These are phyloP conservation scores for Bellardia bayeri DNA, from an alignment of 2,888 invertebrate species.

Conservation along the genomic window DNA sequence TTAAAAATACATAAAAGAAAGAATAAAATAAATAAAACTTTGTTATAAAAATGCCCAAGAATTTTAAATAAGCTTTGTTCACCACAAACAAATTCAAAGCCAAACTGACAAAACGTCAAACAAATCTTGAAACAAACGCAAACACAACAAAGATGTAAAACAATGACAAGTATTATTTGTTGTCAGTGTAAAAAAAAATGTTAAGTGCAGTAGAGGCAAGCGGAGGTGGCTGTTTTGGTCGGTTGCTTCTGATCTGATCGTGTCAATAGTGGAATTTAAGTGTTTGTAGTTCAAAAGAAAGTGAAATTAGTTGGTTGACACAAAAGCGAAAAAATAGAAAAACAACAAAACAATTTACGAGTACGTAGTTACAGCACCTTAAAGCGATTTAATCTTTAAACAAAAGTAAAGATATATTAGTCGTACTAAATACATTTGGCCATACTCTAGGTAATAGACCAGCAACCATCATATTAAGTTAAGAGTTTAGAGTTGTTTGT, in stretches of 20 bases:
- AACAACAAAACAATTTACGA: neutral
- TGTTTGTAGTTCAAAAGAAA: constrained; percentile 65
- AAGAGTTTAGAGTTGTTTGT: neutral
- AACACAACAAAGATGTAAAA: constrained; percentile 17
- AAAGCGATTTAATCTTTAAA: neutral
- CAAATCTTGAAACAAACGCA: neutral
- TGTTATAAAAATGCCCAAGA: constrained; percentile 15
- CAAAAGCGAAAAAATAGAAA: constrained; percentile 24
- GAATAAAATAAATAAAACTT: neutral
- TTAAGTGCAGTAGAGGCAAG: neutral
- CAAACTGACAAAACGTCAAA: neutral
- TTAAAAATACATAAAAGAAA: neutral
- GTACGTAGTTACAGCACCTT: neutral
- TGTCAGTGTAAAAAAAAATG: neutral
- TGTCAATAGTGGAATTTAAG: constrained; percentile 14
- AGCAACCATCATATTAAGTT: neutral
- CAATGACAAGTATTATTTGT: constrained; percentile 22
- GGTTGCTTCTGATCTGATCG: neutral
- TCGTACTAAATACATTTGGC: neutral
- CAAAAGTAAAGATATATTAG: neutral
- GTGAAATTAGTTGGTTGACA: constrained; percentile 71
- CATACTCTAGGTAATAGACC: neutral
- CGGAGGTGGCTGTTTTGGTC: neutral
- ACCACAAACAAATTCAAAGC: neutral
- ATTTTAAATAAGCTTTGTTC: neutral